Conservation (phyloP, 2,113 vertebrate species). For the Rhabdornis inornatus region DNA sequence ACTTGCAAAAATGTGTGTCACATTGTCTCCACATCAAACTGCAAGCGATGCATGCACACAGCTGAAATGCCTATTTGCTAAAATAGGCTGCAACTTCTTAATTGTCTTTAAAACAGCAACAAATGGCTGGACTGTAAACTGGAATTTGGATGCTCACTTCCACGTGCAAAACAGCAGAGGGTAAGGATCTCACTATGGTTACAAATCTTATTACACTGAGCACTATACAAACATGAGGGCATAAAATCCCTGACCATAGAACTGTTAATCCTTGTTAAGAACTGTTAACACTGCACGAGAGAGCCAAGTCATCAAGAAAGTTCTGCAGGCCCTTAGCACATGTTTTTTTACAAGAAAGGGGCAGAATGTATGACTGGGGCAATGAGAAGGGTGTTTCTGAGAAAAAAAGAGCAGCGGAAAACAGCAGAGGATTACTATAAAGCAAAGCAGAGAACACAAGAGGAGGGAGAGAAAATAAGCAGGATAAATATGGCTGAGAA, state of each 20-base stretch:
- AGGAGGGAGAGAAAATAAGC: background rate
- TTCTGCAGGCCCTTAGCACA: background rate
- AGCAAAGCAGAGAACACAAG: background rate
- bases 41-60: accelerated
- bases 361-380: background rate
- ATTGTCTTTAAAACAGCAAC: background rate
- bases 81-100: background rate
- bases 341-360: background rate
- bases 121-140: background rate
- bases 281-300: background rate
- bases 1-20: background rate
- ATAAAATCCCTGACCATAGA: background rate
- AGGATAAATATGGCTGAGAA: background rate
- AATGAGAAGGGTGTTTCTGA: background rate
- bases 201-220: background rate
- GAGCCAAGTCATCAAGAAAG: background rate
- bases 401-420: background rate
- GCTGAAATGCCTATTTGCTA: background rate
- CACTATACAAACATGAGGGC: background rate
- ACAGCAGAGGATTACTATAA: background rate
- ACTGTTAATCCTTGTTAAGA: background rate
- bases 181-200: background rate
- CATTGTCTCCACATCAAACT: background rate
- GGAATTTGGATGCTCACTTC: background rate
- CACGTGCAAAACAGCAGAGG: accelerated